phyloP scores from a whole-genome alignment of 2,888 invertebrate genomes.

The Pandemis corylana region DNA sequence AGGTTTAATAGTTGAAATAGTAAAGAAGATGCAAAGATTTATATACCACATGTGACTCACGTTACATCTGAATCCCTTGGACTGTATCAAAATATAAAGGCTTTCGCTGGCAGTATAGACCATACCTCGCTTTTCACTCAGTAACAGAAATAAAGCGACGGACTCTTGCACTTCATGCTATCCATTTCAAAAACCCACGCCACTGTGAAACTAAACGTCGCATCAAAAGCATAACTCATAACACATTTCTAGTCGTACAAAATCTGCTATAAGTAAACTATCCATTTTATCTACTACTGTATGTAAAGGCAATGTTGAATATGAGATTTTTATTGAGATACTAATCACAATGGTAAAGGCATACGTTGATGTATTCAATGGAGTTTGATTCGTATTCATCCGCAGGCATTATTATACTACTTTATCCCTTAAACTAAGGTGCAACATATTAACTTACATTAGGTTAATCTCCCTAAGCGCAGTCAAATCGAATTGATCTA shows the following conservation, averaged over 20 bases:
- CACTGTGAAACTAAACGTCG: not conserved
- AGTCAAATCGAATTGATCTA: conserved; percentile 80
- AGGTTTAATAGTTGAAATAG: too few relatives aligned
- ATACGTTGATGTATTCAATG: conserved; percentile 34
- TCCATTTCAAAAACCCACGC: not conserved
- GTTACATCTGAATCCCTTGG: not conserved
- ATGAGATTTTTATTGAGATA: conserved; percentile 38
- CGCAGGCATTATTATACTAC: conserved; percentile 47
- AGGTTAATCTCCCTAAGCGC: conserved; percentile 78
- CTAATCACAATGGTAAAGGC: conserved; percentile 41
- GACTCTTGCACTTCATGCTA: too few relatives aligned
- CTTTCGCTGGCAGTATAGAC: too few relatives aligned
- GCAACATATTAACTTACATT: conserved; percentile 73
- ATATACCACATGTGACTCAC: not conserved
- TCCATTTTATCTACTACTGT: conserved; percentile 13
- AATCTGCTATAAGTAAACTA: not conserved
- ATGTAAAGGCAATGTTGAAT: conserved; percentile 34
- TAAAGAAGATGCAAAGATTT: not conserved
- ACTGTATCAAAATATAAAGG: not conserved
- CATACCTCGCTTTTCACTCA: too few relatives aligned
- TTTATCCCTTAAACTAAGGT: conserved; percentile 68
- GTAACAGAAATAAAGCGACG: not conserved
- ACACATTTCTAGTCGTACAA: not conserved
- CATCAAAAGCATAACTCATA: not conserved
- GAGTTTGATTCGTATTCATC: conserved; percentile 46